Evolutionary conservation across 1,140 invertebrate genomes (phyloP), one percentile per base, ranked within the genome.

Genomic region (Platyscapa corneri): DNA sequence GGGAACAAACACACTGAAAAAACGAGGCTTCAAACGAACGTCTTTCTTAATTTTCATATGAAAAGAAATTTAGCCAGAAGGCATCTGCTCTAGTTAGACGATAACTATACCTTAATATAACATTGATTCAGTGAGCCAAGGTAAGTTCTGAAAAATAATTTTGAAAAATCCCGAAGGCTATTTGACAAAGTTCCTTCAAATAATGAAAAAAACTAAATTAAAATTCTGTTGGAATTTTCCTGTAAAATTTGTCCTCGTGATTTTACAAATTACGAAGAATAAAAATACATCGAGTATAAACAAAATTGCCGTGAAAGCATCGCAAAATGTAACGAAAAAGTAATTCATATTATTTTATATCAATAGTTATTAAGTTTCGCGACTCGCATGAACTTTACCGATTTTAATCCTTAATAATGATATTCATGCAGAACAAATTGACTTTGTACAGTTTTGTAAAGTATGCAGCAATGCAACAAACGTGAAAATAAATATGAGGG

Each of bases 401-500:
- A 81, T 81, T 82, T 67, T 81, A 32, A 74, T 53, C 27, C 67
- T 81, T 20, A 27, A 39, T 60, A 30, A 42, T 20, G 27, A 85
- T 34, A 20, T 81, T 81, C 34, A 65, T 75, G 67, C 46, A 53
- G 10, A 77, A 85, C 37, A 53, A 70, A 76, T 85, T 82, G 60
- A 56, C 42, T 78, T 70, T 86, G 84, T 86, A 86, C 79, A 86
- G 64, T 86, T 86, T 86, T 86, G 84, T 86, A 82, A 77, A 78
- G 37, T 74, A 85, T 60, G 37, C 32, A 72, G 7, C 37, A 75
- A 39, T 42, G 8, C 32, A 82, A 85, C 30, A 85, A 81, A 2
- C 30, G 46, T 78, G 32, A 78, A 76, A 83, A 77, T 67, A 76
- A 81, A 18, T 42, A 53, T 27, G 3, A 80, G 18, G 12, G 1